Base-by-base conservation (phyloP, 2,888 invertebrate genomes). In the Dascillus cervinus region DNA sequence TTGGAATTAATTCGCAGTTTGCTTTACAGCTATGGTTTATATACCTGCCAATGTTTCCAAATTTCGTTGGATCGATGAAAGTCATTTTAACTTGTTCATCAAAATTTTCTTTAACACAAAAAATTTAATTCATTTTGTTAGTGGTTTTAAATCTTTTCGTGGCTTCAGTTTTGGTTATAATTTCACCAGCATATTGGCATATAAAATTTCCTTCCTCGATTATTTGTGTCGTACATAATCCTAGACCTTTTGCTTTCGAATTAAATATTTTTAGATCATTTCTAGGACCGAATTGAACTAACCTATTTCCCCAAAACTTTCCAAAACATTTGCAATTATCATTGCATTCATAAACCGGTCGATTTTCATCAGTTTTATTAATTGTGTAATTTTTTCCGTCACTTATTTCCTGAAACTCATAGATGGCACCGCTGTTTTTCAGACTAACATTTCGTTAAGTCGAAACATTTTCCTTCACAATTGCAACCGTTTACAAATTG, bases 121-220 rank as follows among this genome's bases (percentile, higher is more conserved):
- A 37, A 23, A 40, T 40, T 14, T 37, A 40, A 17, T 40, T 40
- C 34, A 37, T n/a, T n/a, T n/a, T n/a, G n/a, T n/a, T n/a, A 55
- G 78, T 77, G 1, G 37, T 39, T 26, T 65, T 53, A 28, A 73
- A 67, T 29, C 91, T 70, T 10, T 48, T 49, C 13, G 64, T 55
- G 0, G 89, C 90, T 64, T 88, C 83, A 0, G 60, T 47, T 43
- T 69, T 62, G 2, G 80, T 75, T 22, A 92, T 68, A 2, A 91
- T 62, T 69, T 92, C 92, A 0, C 94, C 94, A 1, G 88, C 88
- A 69, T 94, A 94, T 69, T 92, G 91, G 64, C 92, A 91, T 34
- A 94, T 72, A 61, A 89, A 94, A 28, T 71, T 71, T 2, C 82
- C 81, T 44, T 65, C 61, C 1, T 62, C 58, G 34, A 92, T 77